Base-by-base conservation (phyloP, 35 echinoderm and acorn worm genomes). In the Lytechinus pictus region DNA sequence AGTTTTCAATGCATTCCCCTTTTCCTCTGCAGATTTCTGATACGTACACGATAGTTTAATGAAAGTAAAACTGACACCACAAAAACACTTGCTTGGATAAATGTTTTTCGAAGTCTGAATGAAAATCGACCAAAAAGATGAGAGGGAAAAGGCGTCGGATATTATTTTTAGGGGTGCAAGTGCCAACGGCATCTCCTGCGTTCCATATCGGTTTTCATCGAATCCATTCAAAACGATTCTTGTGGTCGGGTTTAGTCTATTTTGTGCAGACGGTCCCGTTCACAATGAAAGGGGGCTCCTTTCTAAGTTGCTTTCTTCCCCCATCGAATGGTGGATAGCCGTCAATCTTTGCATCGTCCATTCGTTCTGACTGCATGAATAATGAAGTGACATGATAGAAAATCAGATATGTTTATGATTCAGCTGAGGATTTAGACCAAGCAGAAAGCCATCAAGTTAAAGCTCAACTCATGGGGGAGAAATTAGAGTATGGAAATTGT, bases 141-240 rank as follows among this genome's bases (percentile, higher is more conserved):
- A 90, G 88, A 54, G 88, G 88, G 88, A 90, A 90, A 90, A 90
- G 88, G 88, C 88, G 88, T 90, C 88, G 88, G 88, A 90, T 90
- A 90, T 90, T 90, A 90, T 90, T 90, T 90, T 90, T 90, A 90
- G 88, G 88, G 29, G 52, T 90, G 52, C 66, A 24, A 19, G 66
- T 79, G 66, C 66, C 88, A 90, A 90, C 88, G 88, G 88, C 88
- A 54, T 90, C 88, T 90, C 88, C 88, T 54, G 28, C 29, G 88
- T 90, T 90, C 27, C 28, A 90, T 90, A 90, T 90, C 88, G 88
- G 88, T 90, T 90, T 90, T 90, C 88, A 90, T 90, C 88, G 52
- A 90, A 33, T 27, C 88, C 88, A 90, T 90, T 90, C 88, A 90
- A 52, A 90, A 90, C 88, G 52, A 52, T 44, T 90, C 29, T 90